phyloP scores from a whole-genome alignment of 2,797 vertebrate genomes.

The Meriones psammophilus region DNA sequence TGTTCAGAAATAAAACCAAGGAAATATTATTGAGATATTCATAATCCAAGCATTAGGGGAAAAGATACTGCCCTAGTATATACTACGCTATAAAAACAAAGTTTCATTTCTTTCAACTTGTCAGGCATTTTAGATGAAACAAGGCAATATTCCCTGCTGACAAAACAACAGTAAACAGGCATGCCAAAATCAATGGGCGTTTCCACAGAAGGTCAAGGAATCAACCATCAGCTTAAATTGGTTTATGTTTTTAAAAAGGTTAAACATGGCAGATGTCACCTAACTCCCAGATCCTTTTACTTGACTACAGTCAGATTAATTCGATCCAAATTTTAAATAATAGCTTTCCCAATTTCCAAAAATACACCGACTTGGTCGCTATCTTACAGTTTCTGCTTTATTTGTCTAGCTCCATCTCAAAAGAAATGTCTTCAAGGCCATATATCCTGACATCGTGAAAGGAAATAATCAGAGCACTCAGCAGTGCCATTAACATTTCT shows the following conservation, averaged over 20 bases:
- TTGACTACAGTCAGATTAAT: constrained; percentile 1
- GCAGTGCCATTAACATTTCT: constrained; percentile 81
- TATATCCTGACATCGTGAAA: constrained; percentile 77
- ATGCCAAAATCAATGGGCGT: constrained; percentile 63
- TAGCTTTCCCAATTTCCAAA: constrained; percentile 65
- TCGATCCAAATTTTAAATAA: constrained; percentile 59
- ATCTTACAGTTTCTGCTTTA: constrained; percentile 68
- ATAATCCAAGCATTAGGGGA: constrained; percentile 84
- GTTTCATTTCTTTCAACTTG: constrained; percentile 81
- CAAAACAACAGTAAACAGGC: constrained; percentile 68
- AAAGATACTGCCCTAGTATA: constrained; percentile 73
- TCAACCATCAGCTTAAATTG: constrained; percentile 65
- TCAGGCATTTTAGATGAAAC: constrained; percentile 72
- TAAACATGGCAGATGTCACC: constrained; percentile 51
- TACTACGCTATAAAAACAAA: constrained; percentile 78
- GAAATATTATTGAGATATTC: constrained; percentile 85
- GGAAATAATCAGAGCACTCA: constrained; percentile 83
- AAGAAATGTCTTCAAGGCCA: constrained; percentile 77
- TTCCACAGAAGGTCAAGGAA: constrained; percentile 66
- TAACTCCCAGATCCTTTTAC: constrained; percentile 58
- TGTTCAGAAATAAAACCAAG: constrained; percentile 74
- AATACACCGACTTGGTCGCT: not conserved
- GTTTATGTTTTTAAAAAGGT: constrained; percentile 53
- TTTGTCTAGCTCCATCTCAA: constrained; percentile 62
- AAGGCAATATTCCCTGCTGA: constrained; percentile 79